Evolutionary conservation across 2,113 vertebrate genomes (phyloP).

Genomic region (Proteles cristata): DNA sequence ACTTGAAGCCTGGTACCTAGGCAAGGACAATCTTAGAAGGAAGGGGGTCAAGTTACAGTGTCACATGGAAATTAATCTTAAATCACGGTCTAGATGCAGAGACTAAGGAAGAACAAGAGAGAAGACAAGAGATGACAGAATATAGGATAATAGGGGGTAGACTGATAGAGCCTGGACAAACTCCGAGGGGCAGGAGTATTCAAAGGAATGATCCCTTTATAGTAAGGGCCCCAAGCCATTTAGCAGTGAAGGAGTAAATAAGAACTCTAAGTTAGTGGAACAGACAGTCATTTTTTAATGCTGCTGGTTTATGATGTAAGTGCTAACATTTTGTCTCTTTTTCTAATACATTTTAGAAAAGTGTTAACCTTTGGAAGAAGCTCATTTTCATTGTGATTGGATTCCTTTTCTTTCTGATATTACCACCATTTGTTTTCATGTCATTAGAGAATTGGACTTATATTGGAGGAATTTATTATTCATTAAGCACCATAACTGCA

Average conservation of each 20-base stretch:
- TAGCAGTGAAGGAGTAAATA: background rate
- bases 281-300: background rate
- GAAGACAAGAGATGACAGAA: background rate
- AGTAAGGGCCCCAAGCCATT: background rate
- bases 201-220: background rate
- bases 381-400: background rate
- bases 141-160: background rate
- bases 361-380: background rate
- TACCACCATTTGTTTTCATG: background rate
- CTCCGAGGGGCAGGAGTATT: background rate
- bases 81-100: background rate
- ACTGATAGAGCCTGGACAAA: background rate
- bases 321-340: conserved; percentile 2
- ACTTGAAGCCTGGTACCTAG: background rate
- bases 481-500: background rate
- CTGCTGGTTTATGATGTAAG: background rate
- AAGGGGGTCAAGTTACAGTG: background rate
- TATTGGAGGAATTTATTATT: background rate
- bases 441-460: background rate
- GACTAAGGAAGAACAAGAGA: background rate
- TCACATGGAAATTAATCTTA: background rate
- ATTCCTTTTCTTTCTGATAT: background rate
- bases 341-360: conserved; percentile 45
- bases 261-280: background rate
- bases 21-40: background rate